phyloP scores from a whole-genome alignment of 2,888 invertebrate species.

The Dugesia japonica region DNA sequence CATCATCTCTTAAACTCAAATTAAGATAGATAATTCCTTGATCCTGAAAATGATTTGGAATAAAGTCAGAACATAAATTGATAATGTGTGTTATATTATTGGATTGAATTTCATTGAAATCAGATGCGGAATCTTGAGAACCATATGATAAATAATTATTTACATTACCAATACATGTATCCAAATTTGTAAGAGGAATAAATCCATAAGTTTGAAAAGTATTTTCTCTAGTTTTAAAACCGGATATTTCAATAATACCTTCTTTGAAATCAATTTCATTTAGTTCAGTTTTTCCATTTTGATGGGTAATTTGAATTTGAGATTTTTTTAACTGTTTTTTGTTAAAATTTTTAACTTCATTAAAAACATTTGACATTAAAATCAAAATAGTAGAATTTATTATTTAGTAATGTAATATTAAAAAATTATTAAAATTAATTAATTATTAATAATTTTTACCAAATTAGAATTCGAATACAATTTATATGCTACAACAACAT shows the following conservation, averaged over 20 bases:
- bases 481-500: no score
- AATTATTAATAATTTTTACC: no score
- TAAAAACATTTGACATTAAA: neutral
- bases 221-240: neutral
- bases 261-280: neutral
- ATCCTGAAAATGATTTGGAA: neutral
- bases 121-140: neutral
- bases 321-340: neutral
- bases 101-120: neutral
- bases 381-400: no score
- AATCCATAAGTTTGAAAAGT: neutral
- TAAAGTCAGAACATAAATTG: neutral
- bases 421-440: no score
- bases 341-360: neutral
- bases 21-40: neutral
- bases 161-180: neutral
- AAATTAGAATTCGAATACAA: no score
- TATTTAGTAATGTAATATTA: no score
- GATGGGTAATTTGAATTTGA: neutral
- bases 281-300: neutral
- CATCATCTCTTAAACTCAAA: neutral
- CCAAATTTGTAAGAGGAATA: neutral
- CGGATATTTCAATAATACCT: neutral
- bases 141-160: neutral
- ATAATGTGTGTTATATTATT: neutral